Conservation (phyloP, 53 echinoderm and acorn worm genomes). For the Luidia sarsii region DNA sequence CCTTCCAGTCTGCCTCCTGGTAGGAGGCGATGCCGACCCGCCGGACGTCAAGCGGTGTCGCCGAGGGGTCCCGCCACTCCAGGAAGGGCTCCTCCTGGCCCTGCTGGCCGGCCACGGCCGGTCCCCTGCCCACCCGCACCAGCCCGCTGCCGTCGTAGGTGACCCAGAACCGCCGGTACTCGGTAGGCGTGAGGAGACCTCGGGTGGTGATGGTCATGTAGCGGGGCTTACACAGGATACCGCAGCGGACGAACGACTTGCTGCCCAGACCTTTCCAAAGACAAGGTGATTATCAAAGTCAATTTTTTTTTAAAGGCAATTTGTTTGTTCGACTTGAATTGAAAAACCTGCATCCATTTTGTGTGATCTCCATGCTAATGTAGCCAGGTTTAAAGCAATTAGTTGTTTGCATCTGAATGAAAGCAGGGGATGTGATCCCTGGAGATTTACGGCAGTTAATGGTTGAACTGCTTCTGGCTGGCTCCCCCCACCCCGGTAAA, state of each 20-base stretch:
- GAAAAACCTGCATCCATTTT: too few relatives aligned
- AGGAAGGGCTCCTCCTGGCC: slow-evolving; percentile 32
- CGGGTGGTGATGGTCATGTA: slow-evolving; percentile 26
- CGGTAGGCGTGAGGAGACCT: not conserved
- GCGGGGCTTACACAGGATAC: slow-evolving; percentile 33
- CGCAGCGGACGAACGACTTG: slow-evolving; percentile 31
- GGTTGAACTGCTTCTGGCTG: too few relatives aligned
- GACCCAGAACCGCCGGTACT: slow-evolving; percentile 38
- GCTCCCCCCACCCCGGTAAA: too few relatives aligned
- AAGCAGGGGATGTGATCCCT: too few relatives aligned
- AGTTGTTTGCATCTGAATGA: too few relatives aligned
- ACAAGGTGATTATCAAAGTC: too few relatives aligned
- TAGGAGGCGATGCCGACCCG: slow-evolving; percentile 34
- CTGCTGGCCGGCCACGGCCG: slow-evolving; percentile 8
- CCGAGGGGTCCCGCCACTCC: slow-evolving; percentile 37
- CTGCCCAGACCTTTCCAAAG: slow-evolving; percentile 32
- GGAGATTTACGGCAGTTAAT: too few relatives aligned
- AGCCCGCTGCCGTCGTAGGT: slow-evolving; percentile 24
- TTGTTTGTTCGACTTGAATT: too few relatives aligned
- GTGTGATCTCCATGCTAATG: too few relatives aligned
- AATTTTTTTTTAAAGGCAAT: too few relatives aligned
- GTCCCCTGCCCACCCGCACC: slow-evolving; percentile 34
- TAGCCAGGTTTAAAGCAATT: too few relatives aligned
- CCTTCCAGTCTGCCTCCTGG: slow-evolving; percentile 39
- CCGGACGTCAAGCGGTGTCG: slow-evolving; percentile 34